A percentile compares a stretch with the other conserved stretches of the same genome.
phyloP scores from a whole-genome alignment of 2,797 vertebrate species.

The Denticeps clupeoides region DNA sequence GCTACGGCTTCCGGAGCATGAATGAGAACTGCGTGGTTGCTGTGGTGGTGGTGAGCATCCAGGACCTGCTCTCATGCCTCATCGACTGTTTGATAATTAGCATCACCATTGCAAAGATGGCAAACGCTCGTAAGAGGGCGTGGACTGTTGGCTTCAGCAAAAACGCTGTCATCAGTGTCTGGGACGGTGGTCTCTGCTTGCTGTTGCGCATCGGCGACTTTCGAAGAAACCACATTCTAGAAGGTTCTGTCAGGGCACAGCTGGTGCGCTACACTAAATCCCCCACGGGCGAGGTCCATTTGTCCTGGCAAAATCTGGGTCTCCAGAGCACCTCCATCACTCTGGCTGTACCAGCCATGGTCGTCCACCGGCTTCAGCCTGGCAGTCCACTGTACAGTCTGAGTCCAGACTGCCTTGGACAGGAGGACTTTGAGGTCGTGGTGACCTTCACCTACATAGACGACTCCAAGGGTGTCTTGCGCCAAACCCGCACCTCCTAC shows the following conservation, averaged over 20 bases:
- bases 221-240: slow-evolving; percentile 79
- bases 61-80: slow-evolving; percentile 84
- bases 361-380: slow-evolving; percentile 73
- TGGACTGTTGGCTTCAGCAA: slow-evolving; percentile 92
- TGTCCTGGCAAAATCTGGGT: slow-evolving; percentile 72
- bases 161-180: slow-evolving; percentile 71
- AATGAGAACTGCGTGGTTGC: slow-evolving; percentile 81
- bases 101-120: slow-evolving; percentile 88
- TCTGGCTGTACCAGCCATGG: slow-evolving; percentile 72
- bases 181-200: slow-evolving; percentile 72
- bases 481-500: slow-evolving; percentile 90
- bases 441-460: slow-evolving; percentile 89
- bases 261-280: slow-evolving; percentile 65
- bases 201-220: slow-evolving; percentile 93
- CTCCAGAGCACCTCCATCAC: slow-evolving; percentile 71
- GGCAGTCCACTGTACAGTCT: slow-evolving; percentile 77
- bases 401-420: slow-evolving; percentile 65
- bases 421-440: slow-evolving; percentile 80
- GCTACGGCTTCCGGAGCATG: slow-evolving; percentile 85
- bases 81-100: slow-evolving; percentile 92
- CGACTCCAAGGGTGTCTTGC: slow-evolving; percentile 82
- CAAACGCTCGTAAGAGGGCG: slow-evolving; percentile 80
- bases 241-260: slow-evolving; percentile 78
- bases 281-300: slow-evolving; percentile 58
- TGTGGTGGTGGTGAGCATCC: slow-evolving; percentile 73